Base-by-base conservation (phyloP, 1,140 invertebrate genomes). In the Calliopsis andreniformis region DNA sequence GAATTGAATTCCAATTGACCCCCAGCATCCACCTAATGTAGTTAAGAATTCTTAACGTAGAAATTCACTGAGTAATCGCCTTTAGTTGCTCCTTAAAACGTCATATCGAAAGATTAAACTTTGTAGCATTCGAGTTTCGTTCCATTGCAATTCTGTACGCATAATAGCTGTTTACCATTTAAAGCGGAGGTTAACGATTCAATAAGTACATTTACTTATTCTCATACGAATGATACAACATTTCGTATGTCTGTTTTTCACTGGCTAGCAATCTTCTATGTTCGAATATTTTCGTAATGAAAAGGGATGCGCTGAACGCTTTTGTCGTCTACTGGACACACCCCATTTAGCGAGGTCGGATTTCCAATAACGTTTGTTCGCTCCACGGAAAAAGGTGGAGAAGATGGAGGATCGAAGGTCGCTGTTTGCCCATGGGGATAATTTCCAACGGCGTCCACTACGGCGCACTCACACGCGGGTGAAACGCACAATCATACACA, bases 351-450 rank as follows among this genome's bases (percentile, higher is more conserved):
- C 35, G 35, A 10, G 10, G 42, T 12, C 2, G 14, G 51, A 69
- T 47, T 16, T 70, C n/a, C 25, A 30, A 1, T 32, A 3, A 30
- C 7, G 25, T 30, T 35, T 23, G n/a, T 58, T 39, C 25, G 25
- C 47, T 30, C 0, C 1, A 1, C 8, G 16, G 16, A 4, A 51
- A 47, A 43, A 14, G 10, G 59, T 58, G 23, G 59, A 20, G 62
- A 6, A 18, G 23, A 43, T 49, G 45, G 30, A 56, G 55, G 78
- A 84, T 84, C 71, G 82, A 70, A 80, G 82, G 82, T 84, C 81
- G 73, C 56, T 45, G 49, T 49, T 80, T 39, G 82, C 83, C 73
- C 55, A 25, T 30, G 61, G 83, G 82, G 55, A 84, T 84, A 84
- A 84, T 84, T 84, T 84, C 79, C 78, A 80, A 61, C 59, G 43